Base-by-base conservation (phyloP, 2,113 vertebrate species). In the Scortum barcoo region DNA sequence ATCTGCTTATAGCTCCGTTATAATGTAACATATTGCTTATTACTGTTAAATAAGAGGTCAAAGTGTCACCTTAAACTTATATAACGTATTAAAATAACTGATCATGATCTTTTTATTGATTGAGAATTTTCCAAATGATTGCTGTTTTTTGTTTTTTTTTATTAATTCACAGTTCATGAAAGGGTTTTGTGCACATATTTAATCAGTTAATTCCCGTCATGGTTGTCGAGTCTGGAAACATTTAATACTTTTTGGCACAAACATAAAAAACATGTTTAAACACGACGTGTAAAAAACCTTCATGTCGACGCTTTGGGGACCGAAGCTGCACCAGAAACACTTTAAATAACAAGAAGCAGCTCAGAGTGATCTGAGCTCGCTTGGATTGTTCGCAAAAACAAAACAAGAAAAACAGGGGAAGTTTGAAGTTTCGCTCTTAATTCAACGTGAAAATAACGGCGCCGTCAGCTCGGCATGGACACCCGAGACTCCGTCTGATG, bases 221-320 rank as follows among this genome's bases (percentile, higher is more conserved):
- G 36, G 19, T 24, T 13, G 2, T 26, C n/a, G 0, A 19, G 10
- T 28, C 26, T 19, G 46, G 46, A 50, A 50, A 8, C 7, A 7
- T 19, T 50, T 50, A 63, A 53, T 36, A 36, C 24, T 38, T 68
- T 71, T 76, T 54, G 61, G 73, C 60, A 76, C 61, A 44, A 66
- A 42, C 17, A 30, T 12, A n/a, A 53, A 61, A n/a, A 53, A 61
- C 19, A 61, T 5, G 16, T 33, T 19, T 28, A 19, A 3, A 14
- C 51, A 54, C 44, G 14, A 46, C 44, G 2, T 14, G 13, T 30
- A 61, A 61, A 60, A 17, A 48, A 48, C 46, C 46, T 48, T 48
- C 46, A 48, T 7, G 46, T 48, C 2, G 46, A 48, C 46, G 7
- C 2, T 48, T 19, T 5, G 46, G 17, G 24, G 6, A 16, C 26